Evolutionary conservation across 2,888 invertebrate genomes (phyloP).

Genomic region (Nomada lathburiana): DNA sequence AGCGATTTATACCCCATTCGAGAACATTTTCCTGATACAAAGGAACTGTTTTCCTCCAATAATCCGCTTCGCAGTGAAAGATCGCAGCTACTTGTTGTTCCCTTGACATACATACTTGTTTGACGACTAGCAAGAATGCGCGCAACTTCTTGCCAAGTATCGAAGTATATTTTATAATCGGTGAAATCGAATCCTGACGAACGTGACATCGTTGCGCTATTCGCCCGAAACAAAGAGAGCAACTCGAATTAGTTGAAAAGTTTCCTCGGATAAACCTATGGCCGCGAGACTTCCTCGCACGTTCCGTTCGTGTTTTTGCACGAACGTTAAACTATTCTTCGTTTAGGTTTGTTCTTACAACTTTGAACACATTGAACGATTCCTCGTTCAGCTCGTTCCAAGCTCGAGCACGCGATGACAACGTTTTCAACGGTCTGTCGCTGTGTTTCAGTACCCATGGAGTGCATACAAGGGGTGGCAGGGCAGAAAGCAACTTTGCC

Average conservation of each 20-base stretch:
- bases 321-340: background rate
- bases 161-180: slow-evolving; percentile 18
- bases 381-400: no score
- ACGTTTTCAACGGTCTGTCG: slow-evolving; percentile 33
- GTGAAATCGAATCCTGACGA: slow-evolving; percentile 6
- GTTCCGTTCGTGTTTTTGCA: background rate
- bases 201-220: slow-evolving; percentile 47
- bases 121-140: slow-evolving; percentile 9
- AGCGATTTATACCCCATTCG: background rate
- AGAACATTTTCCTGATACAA: background rate
- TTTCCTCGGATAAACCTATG: background rate
- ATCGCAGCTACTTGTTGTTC: background rate
- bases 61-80: background rate
- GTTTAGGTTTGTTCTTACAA: background rate
- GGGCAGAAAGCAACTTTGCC: slow-evolving; percentile 93
- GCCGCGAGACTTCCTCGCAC: background rate
- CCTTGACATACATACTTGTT: background rate
- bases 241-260: slow-evolving; percentile 18
- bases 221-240: background rate
- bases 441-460: slow-evolving; percentile 90
- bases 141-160: slow-evolving; percentile 9
- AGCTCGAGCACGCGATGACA: background rate
- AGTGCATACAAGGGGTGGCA: slow-evolving; percentile 93
- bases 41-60: background rate
- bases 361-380: background rate